phyloP scores from a whole-genome alignment of 2,113 vertebrate species.

The Elaphurus davidianus region DNA sequence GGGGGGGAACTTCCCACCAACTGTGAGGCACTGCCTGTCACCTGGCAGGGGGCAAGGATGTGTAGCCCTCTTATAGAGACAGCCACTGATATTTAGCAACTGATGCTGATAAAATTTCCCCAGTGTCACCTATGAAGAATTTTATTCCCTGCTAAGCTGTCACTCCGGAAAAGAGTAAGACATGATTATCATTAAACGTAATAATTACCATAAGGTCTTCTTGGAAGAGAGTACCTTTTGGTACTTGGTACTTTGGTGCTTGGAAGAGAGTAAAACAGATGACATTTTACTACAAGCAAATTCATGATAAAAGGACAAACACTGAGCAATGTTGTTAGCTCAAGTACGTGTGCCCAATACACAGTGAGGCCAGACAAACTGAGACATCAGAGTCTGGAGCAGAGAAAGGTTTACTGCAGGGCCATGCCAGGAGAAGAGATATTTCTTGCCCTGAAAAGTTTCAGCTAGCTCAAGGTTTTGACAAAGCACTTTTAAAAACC shows the following conservation, averaged over 20 bases:
- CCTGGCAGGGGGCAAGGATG: neutral
- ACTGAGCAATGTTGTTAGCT: neutral
- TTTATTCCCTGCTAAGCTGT: slow-evolving; percentile 18
- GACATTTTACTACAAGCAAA: neutral
- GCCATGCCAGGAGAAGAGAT: neutral
- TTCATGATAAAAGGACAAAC: neutral
- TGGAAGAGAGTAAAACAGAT: neutral
- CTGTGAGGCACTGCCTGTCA: neutral
- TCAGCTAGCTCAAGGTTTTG: neutral
- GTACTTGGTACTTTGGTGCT: neutral
- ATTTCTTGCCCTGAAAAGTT: neutral
- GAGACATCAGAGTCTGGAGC: neutral
- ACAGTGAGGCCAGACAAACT: neutral
- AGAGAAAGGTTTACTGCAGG: neutral
- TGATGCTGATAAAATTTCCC: neutral
- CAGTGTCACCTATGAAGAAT: neutral
- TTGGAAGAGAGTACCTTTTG: neutral
- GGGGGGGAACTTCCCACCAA: too few relatives aligned
- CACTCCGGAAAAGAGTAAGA: neutral
- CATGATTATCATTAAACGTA: neutral
- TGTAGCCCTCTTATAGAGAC: neutral
- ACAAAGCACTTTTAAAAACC: neutral
- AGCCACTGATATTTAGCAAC: neutral
- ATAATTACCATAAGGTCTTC: neutral
- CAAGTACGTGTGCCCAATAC: neutral